Percentiles rank a stretch among this genome's conserved stretches.
Conservation (phyloP, 1,140 invertebrate genomes). For the Pseudomyrmex gracilis region DNA sequence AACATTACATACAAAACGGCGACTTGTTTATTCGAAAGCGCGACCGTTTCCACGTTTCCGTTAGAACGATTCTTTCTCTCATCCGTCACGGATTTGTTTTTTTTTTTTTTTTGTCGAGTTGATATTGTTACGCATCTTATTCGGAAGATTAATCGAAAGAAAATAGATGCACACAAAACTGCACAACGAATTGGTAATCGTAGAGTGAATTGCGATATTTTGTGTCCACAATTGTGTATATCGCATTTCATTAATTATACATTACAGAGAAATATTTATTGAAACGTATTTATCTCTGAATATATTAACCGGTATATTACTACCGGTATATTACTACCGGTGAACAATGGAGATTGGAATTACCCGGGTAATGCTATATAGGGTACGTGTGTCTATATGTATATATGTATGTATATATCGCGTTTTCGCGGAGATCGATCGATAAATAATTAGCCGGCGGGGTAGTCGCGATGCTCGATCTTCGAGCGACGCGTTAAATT, state of each 20-base stretch:
- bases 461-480: conserved; percentile 5
- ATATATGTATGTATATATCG: background rate
- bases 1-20: background rate
- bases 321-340: too few species aligned
- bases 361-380: background rate
- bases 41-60: conserved; percentile 39
- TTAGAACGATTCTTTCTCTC: background rate
- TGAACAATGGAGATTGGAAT: background rate
- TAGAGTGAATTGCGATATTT: background rate
- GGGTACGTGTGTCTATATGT: too few species aligned
- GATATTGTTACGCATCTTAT: conserved; percentile 5
- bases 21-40: conserved; percentile 12
- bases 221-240: background rate
- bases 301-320: too few species aligned
- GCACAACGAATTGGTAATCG: background rate
- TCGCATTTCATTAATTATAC: background rate
- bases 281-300: background rate
- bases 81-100: background rate
- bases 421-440: background rate
- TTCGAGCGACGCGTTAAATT: conserved; percentile 42
- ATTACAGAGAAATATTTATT: conserved; percentile 8
- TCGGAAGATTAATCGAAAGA: background rate
- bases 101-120: conserved; percentile 16
- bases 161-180: background rate
- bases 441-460: conserved; percentile 42